phyloP scores from a whole-genome alignment of 2,113 vertebrate species.

The Pygoscelis antarcticus region DNA sequence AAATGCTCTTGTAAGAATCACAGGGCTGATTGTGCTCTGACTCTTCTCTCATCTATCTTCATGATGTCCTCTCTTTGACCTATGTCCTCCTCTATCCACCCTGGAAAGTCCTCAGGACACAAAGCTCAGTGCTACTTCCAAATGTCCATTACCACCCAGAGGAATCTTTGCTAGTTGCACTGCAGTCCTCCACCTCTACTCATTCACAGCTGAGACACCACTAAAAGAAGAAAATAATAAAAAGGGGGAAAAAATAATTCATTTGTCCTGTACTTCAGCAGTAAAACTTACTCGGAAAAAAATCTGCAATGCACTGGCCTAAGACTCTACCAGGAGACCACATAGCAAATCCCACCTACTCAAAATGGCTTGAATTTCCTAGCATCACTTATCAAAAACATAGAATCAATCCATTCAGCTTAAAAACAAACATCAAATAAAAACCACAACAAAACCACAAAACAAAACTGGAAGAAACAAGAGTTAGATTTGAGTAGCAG shows the following conservation, averaged over 20 bases:
- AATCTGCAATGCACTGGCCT: neutral
- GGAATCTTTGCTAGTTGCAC: neutral
- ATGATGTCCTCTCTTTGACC: neutral
- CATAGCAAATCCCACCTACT: neutral
- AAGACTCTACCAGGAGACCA: neutral
- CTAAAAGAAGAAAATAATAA: neutral
- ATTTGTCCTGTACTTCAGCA: neutral
- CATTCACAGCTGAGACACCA: neutral
- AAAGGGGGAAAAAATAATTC: rapidly evolving
- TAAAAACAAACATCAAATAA: neutral
- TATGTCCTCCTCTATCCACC: neutral
- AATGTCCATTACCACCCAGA: neutral
- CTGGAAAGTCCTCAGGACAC: neutral
- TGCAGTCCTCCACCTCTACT: neutral
- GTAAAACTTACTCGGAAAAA: neutral
- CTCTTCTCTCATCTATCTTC: neutral
- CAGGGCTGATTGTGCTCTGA: neutral
- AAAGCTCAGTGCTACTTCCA: neutral
- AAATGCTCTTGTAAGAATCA: neutral
- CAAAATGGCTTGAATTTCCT: neutral
- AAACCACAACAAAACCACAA: neutral
- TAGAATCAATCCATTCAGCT: neutral
- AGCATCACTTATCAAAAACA: neutral
- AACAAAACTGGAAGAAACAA: neutral
- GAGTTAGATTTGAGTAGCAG: neutral